Evolutionary conservation across 2,797 vertebrate genomes (phyloP).

Genomic region (Xiphophorus birchmanni): DNA sequence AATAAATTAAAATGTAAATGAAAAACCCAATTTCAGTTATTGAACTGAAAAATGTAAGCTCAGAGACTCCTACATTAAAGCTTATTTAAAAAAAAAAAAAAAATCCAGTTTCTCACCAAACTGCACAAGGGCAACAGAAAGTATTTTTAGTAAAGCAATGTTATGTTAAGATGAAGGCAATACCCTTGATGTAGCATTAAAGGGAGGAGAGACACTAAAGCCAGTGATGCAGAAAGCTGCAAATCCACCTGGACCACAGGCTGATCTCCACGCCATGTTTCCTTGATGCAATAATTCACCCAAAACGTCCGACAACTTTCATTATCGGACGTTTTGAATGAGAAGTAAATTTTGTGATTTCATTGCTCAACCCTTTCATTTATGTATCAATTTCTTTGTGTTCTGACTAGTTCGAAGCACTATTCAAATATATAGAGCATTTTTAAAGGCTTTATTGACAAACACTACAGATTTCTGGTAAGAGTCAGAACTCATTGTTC

Average conservation of each 20-base stretch:
- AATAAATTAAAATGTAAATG: background rate
- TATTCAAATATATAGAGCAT: background rate
- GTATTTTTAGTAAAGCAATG: background rate
- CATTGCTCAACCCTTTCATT: background rate
- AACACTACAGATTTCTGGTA: background rate
- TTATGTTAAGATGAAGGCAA: background rate
- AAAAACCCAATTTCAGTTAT: background rate
- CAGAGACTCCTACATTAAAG: background rate
- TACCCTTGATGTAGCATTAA: background rate
- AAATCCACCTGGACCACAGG: background rate
- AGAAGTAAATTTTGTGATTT: background rate
- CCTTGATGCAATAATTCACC: background rate
- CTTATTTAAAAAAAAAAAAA: background rate
- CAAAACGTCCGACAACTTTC: background rate
- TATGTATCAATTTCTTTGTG: background rate
- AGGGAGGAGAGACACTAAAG: background rate
- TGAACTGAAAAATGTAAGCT: background rate
- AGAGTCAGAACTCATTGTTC: background rate
- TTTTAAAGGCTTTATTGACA: background rate
- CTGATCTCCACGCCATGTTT: background rate
- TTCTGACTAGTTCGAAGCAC: background rate
- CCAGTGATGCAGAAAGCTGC: background rate
- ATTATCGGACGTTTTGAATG: background rate
- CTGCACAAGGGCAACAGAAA: background rate
- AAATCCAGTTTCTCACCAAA: background rate